These are phyloP conservation scores for Apamea anceps DNA, from an alignment of 2,888 invertebrate genomes.

Conservation along the genomic window DNA sequence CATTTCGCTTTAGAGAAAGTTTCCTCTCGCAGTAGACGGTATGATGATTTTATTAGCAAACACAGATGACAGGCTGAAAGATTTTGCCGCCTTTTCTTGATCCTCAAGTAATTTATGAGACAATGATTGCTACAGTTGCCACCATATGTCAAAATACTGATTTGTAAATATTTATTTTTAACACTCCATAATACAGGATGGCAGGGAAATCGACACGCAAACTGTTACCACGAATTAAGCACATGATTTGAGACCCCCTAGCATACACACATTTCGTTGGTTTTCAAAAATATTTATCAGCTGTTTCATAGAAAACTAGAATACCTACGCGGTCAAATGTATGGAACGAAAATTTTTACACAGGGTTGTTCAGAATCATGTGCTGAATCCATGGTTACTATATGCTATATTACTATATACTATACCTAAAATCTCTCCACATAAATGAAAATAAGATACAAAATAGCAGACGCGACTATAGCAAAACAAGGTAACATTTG, in stretches of 20 bases:
- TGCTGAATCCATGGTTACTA: no score
- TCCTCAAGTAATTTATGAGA: background rate
- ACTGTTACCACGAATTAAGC: background rate
- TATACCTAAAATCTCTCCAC: background rate
- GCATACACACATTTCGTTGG: background rate
- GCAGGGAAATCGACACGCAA: background rate
- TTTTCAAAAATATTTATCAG: background rate
- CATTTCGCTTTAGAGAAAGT: conserved; percentile 15
- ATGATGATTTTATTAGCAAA: background rate
- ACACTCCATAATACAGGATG: background rate
- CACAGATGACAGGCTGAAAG: background rate
- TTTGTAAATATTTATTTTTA: background rate
- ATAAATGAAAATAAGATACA: background rate
- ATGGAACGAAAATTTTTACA: background rate
- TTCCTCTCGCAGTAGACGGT: background rate
- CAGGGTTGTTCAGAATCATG: no score
- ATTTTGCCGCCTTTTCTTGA: background rate
- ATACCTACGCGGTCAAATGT: background rate
- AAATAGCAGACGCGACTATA: background rate
- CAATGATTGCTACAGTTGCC: background rate
- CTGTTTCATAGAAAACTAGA: background rate
- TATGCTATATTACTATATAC: no score
- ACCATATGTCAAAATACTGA: background rate
- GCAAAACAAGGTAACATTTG: conserved; percentile 11
- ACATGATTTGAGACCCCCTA: no score